These are phyloP conservation scores for Trichogramma evanescens DNA, from an alignment of 2,888 invertebrate species.

Conservation along the genomic window DNA sequence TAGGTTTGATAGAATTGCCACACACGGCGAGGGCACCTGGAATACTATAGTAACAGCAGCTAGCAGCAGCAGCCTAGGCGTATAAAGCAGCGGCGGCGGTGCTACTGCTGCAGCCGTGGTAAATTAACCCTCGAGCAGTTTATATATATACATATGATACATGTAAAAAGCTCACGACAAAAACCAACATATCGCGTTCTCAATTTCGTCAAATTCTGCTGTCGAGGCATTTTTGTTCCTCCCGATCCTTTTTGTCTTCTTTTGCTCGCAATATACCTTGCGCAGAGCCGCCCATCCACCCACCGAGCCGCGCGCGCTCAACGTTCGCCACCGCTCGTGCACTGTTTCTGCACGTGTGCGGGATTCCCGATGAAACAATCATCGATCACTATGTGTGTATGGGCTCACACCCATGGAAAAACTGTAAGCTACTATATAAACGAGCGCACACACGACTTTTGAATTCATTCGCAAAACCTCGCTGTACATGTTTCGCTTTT, in stretches of 20 bases:
- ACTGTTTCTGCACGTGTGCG: constrained; percentile 2
- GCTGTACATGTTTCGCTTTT: no score
- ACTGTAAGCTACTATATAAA: no score
- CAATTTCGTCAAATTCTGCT: constrained; percentile 20
- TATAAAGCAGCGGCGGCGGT: no score
- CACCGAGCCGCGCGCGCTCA: neutral
- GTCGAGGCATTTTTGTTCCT: constrained; percentile 26
- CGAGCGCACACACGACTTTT: no score
- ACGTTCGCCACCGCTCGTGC: neutral
- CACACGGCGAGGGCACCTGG: constrained; percentile 34
- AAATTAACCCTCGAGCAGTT: no score
- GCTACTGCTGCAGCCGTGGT: no score
- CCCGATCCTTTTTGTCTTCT: constrained; percentile 6
- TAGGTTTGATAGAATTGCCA: constrained; percentile 39
- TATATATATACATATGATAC: no score
- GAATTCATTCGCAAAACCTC: no score
- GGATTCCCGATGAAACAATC: constrained; percentile 19
- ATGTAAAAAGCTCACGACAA: no score
- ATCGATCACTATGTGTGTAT: constrained; percentile 7
- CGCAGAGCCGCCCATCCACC: neutral
- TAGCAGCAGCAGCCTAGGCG: no score
- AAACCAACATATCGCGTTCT: constrained; percentile 21
- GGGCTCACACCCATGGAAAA: neutral
- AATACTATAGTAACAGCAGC: no score
- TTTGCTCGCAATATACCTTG: neutral